Conservation (phyloP, 2,113 vertebrate genomes). For the Rhizomys pruinosus region DNA sequence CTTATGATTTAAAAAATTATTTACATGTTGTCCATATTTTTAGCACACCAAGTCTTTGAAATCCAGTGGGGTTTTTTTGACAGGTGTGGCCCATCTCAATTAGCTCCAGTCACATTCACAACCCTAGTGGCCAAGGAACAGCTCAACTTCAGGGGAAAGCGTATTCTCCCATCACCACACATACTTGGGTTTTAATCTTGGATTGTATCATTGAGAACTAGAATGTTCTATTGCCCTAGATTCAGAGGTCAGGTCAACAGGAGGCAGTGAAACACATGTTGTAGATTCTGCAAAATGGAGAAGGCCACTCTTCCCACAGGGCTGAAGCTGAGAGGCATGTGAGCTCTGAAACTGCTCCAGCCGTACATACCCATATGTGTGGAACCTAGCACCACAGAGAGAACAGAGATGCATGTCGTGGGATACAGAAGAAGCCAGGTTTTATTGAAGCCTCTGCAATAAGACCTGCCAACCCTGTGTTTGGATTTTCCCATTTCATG, state of each 20-base stretch:
- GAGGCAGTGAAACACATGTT: background rate
- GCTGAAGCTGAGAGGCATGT: background rate
- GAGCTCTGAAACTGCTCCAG: background rate
- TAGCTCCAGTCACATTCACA: background rate
- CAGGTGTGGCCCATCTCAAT: too few species aligned
- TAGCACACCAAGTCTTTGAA: background rate
- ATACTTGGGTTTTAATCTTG: background rate
- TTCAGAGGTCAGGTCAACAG: background rate
- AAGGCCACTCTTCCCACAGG: background rate
- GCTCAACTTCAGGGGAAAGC: background rate
- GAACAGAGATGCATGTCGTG: too few species aligned
- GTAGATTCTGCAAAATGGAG: background rate
- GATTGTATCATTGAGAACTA: background rate
- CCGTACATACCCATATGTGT: too few species aligned
- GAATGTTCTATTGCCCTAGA: background rate
- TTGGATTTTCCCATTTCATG: background rate
- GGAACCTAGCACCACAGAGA: background rate
- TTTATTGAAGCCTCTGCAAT: background rate
- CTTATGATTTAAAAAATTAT: background rate
- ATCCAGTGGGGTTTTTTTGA: background rate
- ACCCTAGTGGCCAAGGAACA: background rate
- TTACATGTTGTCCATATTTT: background rate
- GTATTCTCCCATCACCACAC: background rate
- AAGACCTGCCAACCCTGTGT: background rate
- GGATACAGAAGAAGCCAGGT: background rate